Conservation (phyloP, 2,113 vertebrate genomes). For the Climacteris rufus region DNA sequence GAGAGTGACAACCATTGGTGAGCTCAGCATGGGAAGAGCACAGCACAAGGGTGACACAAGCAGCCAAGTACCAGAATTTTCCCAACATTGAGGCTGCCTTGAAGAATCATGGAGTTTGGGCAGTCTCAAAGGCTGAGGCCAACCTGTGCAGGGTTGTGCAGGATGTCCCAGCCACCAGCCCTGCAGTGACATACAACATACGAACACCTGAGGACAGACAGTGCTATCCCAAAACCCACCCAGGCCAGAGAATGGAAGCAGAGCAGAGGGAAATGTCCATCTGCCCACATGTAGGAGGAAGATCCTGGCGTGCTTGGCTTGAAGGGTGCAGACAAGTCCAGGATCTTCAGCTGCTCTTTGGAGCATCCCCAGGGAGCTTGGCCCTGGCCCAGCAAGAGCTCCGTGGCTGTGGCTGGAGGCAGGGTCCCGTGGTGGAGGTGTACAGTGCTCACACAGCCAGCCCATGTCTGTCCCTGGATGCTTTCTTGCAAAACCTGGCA, state of each 20-base stretch:
- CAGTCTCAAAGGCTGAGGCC: neutral
- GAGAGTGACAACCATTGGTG: neutral
- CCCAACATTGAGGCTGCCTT: neutral
- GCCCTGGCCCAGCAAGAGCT: neutral
- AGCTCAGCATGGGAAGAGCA: neutral
- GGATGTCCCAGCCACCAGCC: neutral
- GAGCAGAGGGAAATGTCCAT: neutral
- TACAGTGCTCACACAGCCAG: neutral
- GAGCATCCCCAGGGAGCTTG: neutral
- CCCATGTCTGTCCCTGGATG: neutral
- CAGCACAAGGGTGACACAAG: neutral
- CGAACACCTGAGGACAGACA: neutral
- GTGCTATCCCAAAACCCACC: neutral
- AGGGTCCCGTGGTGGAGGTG: neutral
- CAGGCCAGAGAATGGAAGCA: neutral
- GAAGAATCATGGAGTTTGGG: neutral
- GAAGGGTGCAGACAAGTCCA: neutral
- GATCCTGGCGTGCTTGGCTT: neutral
- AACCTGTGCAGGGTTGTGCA: rapidly evolving
- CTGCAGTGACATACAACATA: neutral
- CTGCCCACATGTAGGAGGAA: neutral
- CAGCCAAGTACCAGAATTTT: neutral
- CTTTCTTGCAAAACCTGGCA: slow-evolving; percentile 4
- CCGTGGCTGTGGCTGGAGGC: neutral
- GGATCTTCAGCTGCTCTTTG: neutral